Evolutionary conservation across 2,797 vertebrate species (phyloP), one percentile per base, ranked within the genome.

Genomic region (Leuciscus waleckii): DNA sequence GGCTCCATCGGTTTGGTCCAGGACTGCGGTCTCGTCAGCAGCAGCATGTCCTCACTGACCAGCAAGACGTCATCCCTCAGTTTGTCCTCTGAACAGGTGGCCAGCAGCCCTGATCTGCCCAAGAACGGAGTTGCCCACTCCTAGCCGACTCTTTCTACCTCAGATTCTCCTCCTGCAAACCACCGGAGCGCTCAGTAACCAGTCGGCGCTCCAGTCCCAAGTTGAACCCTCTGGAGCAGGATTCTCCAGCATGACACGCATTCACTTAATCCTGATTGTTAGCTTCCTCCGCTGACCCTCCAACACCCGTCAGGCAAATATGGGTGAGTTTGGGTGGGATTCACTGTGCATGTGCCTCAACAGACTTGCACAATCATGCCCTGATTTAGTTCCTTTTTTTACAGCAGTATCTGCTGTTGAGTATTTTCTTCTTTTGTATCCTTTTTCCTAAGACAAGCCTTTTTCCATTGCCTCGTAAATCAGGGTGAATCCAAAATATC

Each of bases 401-500:
- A 95, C 94, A 94, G 96, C 96, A 96, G 95, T 96, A 96, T 97
- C 96, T 96, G 96, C 96, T 95, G 95, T 94, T 92, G 91, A 94
- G 95, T 95, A 94, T 95, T 84, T 94, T 95, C 95, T 95, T 95
- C 16, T 95, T 96, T 94, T 96, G 94, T 96, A 82, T 70, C 58
- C 10, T 46, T 81, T 71, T 74, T 79, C 23, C 49, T 77, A 10
- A 81, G 58, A 74, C 76, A 39, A 82, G 85, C 81, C 67, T 79
- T 83, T 80, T 85, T 68, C 90, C 93, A 93, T 95, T 94, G 95
- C 95, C 95, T 96, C 96, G 95, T 95, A 95, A 95, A 93, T 58
- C 95, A 95, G 96, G 96, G 95, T 94, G 35, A 77, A 84, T 81
- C 71, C 58, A 26, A 88, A 85, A 78, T 79, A 79, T 79, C 95